Evolutionary conservation across 64 coral and sea anemone species (phyloP), one percentile per base, ranked within the genome.

Genomic region (Montipora capricornis): DNA sequence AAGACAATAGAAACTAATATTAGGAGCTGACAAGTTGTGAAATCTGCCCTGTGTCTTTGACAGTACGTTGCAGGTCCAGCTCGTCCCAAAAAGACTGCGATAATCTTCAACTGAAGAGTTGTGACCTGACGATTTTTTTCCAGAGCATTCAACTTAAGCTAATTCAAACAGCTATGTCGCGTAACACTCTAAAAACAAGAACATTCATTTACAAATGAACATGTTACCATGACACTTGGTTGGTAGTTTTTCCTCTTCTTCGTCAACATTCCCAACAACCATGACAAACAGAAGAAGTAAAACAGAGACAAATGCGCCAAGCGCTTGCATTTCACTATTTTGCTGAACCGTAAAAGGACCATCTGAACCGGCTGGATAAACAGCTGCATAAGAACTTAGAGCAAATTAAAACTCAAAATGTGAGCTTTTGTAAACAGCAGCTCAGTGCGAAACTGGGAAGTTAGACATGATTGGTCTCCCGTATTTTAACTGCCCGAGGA

Each of bases 171-270:
- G 53, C 53, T 8, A 57, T 11, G 3, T 37, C 37, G 37, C 37
- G 37, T 37, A 37, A 37, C 37, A 37, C 37, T 37, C 37, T 2
- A 37, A 37, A 37, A 37, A 37, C 37, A 37, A 37, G 37, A 37
- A 37, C 37, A 37, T 37, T 37, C 37, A 37, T 37, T 37, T 37
- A 37, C 37, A 37, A 37, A 37, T 37, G 37, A 44, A 16, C 76
- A 64, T 0, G 5, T 67, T 12, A 93, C 92, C 92, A 11, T 93
- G 92, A 52, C 92, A 93, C 77, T 88, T 93, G 3, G 92, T 93
- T 44, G 92, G 92, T 29, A 93, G 77, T 73, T 79, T 88, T 62
- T 88, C 92, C 57, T 93, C 92, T 47, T 88, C 86, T 60, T 88
- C 92, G 20, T 93, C 92, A 17, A 77, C 47, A 44, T 80, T 59